Conservation (phyloP, 2,888 invertebrate species). For the Timema podura region DNA sequence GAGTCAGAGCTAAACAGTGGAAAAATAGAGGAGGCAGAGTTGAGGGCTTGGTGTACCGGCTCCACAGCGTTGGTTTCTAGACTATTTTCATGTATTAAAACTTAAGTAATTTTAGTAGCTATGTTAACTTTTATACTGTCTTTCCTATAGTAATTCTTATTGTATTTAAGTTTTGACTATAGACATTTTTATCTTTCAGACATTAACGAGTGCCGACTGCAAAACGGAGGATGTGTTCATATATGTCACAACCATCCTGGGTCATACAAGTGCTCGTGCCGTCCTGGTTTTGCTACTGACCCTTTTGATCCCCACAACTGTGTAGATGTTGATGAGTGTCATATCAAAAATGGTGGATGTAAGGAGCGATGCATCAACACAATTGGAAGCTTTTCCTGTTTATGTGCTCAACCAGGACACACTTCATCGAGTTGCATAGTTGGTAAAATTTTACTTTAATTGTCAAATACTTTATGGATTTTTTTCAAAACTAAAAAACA, state of each 20-base stretch:
- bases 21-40: too few species aligned
- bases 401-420: neutral
- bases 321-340: conserved; percentile 35
- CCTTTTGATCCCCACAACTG: conserved; percentile 33
- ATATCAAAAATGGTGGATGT: conserved; percentile 40
- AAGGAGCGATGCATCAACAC: conserved; percentile 42
- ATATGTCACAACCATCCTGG: too few species aligned
- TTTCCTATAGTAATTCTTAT: neutral
- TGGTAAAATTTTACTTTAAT: conserved; percentile 8
- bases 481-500: too few species aligned
- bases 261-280: too few species aligned
- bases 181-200: conserved; percentile 42
- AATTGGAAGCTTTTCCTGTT: conserved; percentile 36
- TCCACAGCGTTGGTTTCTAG: too few species aligned
- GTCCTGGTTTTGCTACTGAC: too few species aligned
- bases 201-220: conserved; percentile 53
- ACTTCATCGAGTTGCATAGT: neutral
- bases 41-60: too few species aligned
- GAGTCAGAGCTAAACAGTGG: too few species aligned
- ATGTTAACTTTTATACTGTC: neutral
- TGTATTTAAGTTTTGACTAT: too few species aligned
- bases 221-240: too few species aligned
- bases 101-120: too few species aligned
- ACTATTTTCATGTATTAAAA: too few species aligned
- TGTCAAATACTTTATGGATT: neutral